Evolutionary conservation across 2,113 vertebrate species (phyloP).

Genomic region (Nibea albiflora): DNA sequence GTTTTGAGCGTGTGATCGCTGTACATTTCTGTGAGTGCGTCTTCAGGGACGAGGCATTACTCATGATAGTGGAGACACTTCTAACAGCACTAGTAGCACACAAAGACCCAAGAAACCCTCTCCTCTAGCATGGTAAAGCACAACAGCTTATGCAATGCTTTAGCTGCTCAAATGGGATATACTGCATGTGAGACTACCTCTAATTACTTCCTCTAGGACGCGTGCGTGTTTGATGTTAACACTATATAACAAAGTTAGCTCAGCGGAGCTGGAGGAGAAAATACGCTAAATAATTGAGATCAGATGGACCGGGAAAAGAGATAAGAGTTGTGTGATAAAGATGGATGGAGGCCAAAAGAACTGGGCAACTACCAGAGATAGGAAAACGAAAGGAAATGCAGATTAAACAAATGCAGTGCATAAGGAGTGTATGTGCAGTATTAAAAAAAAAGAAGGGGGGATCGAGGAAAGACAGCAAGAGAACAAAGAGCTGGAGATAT

Average conservation of each 20-base stretch:
- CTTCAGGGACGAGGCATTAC: constrained; percentile 52
- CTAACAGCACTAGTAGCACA: constrained; percentile 57
- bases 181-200: constrained; percentile 31
- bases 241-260: constrained; percentile 40
- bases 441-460: too few species aligned
- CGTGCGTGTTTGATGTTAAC: constrained; percentile 44
- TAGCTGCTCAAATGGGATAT: constrained; percentile 22
- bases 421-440: not conserved
- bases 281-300: constrained; percentile 46
- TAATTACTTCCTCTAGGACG: constrained; percentile 46
- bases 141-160: constrained; percentile 63
- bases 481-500: constrained; percentile 22
- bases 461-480: not conserved
- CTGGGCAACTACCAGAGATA: not conserved
- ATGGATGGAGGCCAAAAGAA: constrained; percentile 7
- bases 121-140: constrained; percentile 24
- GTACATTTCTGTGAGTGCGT: constrained; percentile 27
- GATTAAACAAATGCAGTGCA: not conserved
- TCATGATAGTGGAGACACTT: constrained; percentile 59
- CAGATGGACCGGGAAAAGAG: constrained; percentile 14
- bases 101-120: constrained; percentile 23
- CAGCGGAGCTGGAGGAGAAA: constrained; percentile 28
- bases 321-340: constrained; percentile 26
- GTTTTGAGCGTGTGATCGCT: constrained; percentile 26
- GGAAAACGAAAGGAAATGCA: not conserved